Evolutionary conservation across 2,113 vertebrate genomes (phyloP).

Genomic region (Pandion haliaetus): DNA sequence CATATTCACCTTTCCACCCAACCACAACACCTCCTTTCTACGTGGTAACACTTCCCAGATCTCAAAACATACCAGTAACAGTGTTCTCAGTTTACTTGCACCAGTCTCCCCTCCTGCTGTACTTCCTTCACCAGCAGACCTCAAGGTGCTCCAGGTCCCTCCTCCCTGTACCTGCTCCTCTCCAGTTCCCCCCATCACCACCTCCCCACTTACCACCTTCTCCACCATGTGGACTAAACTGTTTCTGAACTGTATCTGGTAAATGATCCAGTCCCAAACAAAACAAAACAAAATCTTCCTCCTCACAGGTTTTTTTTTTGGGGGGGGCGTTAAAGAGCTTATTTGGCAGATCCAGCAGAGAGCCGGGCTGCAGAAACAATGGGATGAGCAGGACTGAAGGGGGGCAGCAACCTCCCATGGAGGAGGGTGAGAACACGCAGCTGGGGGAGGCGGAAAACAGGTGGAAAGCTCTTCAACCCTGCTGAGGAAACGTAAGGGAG

Average conservation of each 20-base stretch:
- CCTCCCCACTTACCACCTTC: not conserved
- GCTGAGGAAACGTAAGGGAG: not conserved
- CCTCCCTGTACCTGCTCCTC: not conserved
- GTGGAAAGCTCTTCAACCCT: not conserved
- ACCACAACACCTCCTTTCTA: not conserved
- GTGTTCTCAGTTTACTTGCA: not conserved
- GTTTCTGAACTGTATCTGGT: not conserved
- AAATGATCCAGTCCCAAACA: not conserved
- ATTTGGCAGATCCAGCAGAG: not conserved
- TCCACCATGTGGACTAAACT: not conserved
- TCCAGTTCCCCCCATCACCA: not conserved
- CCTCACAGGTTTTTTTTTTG: not conserved
- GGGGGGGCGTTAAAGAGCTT: not conserved
- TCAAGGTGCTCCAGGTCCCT: not conserved
- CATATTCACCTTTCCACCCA: not conserved
- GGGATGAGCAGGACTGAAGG: not conserved
- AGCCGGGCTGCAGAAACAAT: not conserved
- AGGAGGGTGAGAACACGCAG: constrained; percentile 10
- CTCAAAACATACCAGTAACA: not conserved
- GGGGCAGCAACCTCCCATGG: not conserved
- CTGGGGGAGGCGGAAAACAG: not conserved
- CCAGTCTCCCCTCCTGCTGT: not conserved
- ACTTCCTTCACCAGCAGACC: not conserved
- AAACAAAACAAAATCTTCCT: not conserved
- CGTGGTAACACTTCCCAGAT: not conserved